Evolutionary conservation across 2,888 invertebrate species (phyloP), one percentile per base, ranked within the genome.

Genomic region (Cerastoderma edule): DNA sequence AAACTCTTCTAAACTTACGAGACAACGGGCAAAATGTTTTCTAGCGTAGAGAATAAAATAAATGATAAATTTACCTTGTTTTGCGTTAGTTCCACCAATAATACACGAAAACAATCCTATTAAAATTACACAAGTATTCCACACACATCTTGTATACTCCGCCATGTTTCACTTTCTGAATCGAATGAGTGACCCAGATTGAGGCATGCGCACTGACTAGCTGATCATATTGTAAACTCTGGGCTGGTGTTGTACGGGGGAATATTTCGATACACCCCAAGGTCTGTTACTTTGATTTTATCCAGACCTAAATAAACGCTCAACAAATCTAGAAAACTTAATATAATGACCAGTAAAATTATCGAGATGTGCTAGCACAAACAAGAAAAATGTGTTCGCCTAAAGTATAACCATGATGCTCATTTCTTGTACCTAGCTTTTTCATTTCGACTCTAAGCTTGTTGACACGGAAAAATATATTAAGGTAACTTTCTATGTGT

Each of bases 131-230:
- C 64, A 72, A 27, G 68, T 50, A 75, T 67, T 71, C 56, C 74
- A 67, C 48, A 75, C 72, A 74, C 74, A 72, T 68, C 74, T 74
- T 64, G 67, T 44, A 72, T 28, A 65, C 68, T 72, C 78, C 78
- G 74, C 74, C 74, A 78, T 78, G 74, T 67, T 78, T 74, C 70
- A 68, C 71, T 67, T 67, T 46, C 78, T 78, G 74, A 71, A 33
- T 32, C 16, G 32, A 67, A 67, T 33, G 66, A 63, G 33, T 66
- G 67, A 77, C 69, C 66, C 69, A 63, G 60, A 46, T 70, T 70
- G 35, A 68, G 70, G 70, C 77, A 78, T 78, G 77, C 77, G 77
- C 77, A 78, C 24, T 78, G 64, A 67, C 56, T 60, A 39, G n/a
- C 16, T 30, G 30, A 39, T 54, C 65, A 78, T 67, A 27, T 66